Percentiles rank a stretch among this genome's conserved stretches.
These are phyloP conservation scores for Chelonoidis abingdonii DNA, from an alignment of 2,113 vertebrate species.

Conservation along the genomic window DNA sequence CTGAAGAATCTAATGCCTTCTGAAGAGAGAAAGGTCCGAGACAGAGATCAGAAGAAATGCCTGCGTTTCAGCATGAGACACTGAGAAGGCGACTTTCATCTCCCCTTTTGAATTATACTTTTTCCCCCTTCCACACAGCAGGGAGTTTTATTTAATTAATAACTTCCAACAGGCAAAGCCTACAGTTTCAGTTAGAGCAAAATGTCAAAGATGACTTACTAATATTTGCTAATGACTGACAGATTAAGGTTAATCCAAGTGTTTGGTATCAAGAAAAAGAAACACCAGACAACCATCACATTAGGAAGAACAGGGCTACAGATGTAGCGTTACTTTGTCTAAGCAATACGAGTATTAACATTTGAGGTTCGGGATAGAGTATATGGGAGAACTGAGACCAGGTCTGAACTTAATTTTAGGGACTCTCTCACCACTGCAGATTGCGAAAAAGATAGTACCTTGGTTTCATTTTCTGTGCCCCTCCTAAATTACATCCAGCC, in stretches of 20 bases:
- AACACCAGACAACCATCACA: accelerated
- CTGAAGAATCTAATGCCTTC: background rate
- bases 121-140: background rate
- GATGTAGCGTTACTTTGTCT: background rate
- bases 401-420: background rate
- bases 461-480: background rate
- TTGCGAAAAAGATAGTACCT: background rate
- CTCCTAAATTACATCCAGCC: background rate
- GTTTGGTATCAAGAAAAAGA: background rate
- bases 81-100: slow-evolving; percentile 10
- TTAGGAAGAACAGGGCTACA: background rate
- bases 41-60: background rate
- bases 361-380: background rate
- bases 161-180: slow-evolving; percentile 46
- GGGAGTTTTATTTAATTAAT: slow-evolving; percentile 60
- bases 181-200: slow-evolving; percentile 20
- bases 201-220: slow-evolving; percentile 51
- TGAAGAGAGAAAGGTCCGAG: background rate
- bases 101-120: slow-evolving; percentile 16
- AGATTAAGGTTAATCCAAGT: background rate
- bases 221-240: slow-evolving; percentile 23
- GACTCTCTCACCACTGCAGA: background rate
- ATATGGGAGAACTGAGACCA: background rate
- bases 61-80: accelerated
- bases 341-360: background rate